Evolutionary conservation across 2,797 vertebrate genomes (phyloP), one percentile per base, ranked within the genome.

Genomic region (Arctocebus calabarensis): DNA sequence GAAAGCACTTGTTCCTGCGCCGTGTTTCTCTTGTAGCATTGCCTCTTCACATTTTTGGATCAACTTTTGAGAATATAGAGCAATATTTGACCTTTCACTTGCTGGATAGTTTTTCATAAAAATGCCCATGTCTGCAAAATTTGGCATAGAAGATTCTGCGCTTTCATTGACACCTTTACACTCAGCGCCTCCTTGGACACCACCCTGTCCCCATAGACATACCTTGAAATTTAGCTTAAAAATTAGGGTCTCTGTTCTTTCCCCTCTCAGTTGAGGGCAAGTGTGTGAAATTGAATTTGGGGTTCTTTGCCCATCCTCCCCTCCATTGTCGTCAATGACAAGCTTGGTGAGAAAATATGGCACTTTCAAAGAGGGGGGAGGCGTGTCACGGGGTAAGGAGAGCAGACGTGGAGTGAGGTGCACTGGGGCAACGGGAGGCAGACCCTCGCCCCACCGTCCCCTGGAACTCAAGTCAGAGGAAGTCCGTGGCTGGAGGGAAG

Each of bases 51-150:
- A 11, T 23, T 19, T 95, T 32, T 20, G 5, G 25, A 71, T 61
- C 27, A 9, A 0, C 68, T 83, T 89, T 94, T 74, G 66, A 82
- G 90, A 89, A 13, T 12, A 9, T 20, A 29, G 0, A 61, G 34
- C 11, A 4, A 43, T 52, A n/a, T 70, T 32, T 32, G 8, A 77
- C 23, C 70, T 57, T 93, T 83, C 73, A 32, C 81, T 82, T 89
- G 57, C 75, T 93, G 82, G 27, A n/a, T 87, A 70, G 91, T 37
- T 83, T 43, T 55, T 88, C 8, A 57, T 55, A 71, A 89, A 71
- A 95, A 55, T 32, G 27, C 5, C 25, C 37, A 13, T 4, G 0
- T 62, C 14, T 8, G 29, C 57, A 45, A 13, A 45, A 23, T 66
- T 82, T 17, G 29, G 16, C 14, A 9, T n/a, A 11, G 27, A 34